Evolutionary conservation across 1,140 invertebrate species (phyloP).

Genomic region (Hyles vespertilio): DNA sequence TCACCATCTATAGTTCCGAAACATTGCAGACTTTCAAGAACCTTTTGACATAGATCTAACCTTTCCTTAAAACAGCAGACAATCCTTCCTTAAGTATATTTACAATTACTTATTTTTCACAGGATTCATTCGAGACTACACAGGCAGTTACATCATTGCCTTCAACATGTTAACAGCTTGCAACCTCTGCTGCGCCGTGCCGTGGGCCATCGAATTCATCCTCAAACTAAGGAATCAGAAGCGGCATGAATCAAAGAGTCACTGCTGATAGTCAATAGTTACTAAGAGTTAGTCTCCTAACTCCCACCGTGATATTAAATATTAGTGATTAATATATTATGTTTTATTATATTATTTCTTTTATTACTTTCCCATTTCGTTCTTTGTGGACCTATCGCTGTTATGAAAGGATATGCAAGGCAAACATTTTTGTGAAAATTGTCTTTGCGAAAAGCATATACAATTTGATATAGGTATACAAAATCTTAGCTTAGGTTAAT

Average conservation of each 20-base stretch:
- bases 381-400: too few species aligned
- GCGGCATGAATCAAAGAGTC: not conserved
- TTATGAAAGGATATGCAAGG: too few species aligned
- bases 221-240: constrained; percentile 34
- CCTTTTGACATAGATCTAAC: too few species aligned
- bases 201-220: constrained; percentile 59
- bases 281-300: not conserved
- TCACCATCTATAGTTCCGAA: too few species aligned
- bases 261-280: not conserved
- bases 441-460: too few species aligned
- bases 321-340: not conserved
- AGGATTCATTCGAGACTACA: constrained; percentile 66
- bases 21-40: too few species aligned
- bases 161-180: constrained; percentile 61
- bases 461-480: too few species aligned
- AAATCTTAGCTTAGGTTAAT: too few species aligned
- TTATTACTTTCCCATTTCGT: not conserved
- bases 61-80: too few species aligned
- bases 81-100: too few species aligned
- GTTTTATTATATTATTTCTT: constrained; percentile 3
- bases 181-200: constrained; percentile 60
- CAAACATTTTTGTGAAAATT: too few species aligned
- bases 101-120: constrained; percentile 20
- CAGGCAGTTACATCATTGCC: constrained; percentile 58
- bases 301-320: constrained; percentile 11